A percentile compares a stretch with the other conserved stretches of the same genome.
These are phyloP conservation scores for Meganola albula DNA, from an alignment of 2,888 invertebrate genomes.

Conservation along the genomic window DNA sequence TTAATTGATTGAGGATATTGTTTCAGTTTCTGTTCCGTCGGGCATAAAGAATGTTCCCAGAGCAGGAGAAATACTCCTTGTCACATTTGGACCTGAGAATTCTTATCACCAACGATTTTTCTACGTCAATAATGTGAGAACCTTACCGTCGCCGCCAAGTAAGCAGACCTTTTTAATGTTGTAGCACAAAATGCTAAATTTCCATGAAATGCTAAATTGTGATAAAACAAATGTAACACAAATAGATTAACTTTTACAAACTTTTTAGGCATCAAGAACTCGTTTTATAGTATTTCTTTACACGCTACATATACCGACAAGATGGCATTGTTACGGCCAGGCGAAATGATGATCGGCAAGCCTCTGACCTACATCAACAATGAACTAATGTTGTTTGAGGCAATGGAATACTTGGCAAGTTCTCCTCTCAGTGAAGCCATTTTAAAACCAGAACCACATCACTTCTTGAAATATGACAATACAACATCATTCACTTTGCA, in stretches of 20 bases:
- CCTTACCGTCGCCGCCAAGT: constrained; percentile 55
- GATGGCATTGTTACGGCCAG: constrained; percentile 43
- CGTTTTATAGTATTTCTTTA: constrained; percentile 54
- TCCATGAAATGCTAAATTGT: too few relatives aligned
- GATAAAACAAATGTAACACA: too few relatives aligned
- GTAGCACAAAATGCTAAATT: too few relatives aligned
- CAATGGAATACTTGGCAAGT: constrained; percentile 77
- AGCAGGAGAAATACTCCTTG: constrained; percentile 54
- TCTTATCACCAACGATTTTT: constrained; percentile 48
- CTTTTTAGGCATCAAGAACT: constrained; percentile 53
- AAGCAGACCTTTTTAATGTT: too few relatives aligned
- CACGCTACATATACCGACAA: constrained; percentile 57
- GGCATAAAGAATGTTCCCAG: constrained; percentile 47
- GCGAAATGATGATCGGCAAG: constrained; percentile 45
- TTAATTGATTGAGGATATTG: too few relatives aligned
- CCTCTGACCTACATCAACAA: constrained; percentile 57
- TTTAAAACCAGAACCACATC: constrained; percentile 72
- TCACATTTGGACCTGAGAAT: constrained; percentile 50
- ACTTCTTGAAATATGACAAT: constrained; percentile 41
- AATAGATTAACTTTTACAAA: too few relatives aligned
- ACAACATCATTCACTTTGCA: constrained; percentile 30
- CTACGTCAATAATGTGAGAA: constrained; percentile 57
- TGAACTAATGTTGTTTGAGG: constrained; percentile 78
- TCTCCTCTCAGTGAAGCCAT: constrained; percentile 79
- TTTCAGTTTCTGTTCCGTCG: constrained; percentile 54